A percentile compares a stretch with the other conserved stretches of the same genome.
phyloP scores from a whole-genome alignment of 2,888 invertebrate species.

The Pandemis corylana region DNA sequence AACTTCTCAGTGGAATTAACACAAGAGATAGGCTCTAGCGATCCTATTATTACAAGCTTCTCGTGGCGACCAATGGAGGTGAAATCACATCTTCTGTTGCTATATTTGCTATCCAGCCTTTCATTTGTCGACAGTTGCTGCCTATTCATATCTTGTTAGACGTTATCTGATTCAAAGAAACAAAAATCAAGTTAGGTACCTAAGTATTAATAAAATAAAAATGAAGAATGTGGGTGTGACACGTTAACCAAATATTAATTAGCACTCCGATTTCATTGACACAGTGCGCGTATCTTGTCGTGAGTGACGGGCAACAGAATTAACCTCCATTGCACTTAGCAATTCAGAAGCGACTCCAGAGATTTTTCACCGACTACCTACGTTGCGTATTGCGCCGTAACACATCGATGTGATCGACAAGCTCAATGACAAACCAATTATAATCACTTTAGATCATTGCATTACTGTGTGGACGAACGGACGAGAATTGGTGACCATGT shows the following conservation, averaged over 20 bases:
- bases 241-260: slow-evolving; percentile 11
- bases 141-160: not conserved
- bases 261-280: slow-evolving; percentile 26
- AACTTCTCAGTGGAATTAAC: too few species aligned
- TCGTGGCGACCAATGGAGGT: too few species aligned
- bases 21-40: too few species aligned
- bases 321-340: slow-evolving; percentile 25
- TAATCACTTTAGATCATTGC: slow-evolving; percentile 56
- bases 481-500: slow-evolving; percentile 9
- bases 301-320: slow-evolving; percentile 19
- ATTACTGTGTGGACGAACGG: slow-evolving; percentile 58
- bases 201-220: not conserved
- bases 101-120: too few species aligned
- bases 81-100: too few species aligned
- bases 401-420: slow-evolving; percentile 63
- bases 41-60: too few species aligned
- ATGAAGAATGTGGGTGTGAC: slow-evolving; percentile 23
- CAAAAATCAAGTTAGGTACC: not conserved
- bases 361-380: slow-evolving; percentile 13
- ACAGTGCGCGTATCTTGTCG: slow-evolving; percentile 12
- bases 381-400: slow-evolving; percentile 49
- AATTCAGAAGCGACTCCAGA: slow-evolving; percentile 20
- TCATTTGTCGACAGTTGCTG: not conserved
- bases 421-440: slow-evolving; percentile 75
- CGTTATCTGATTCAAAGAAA: not conserved